Evolutionary conservation across 1,140 invertebrate genomes (phyloP), one percentile per base, ranked within the genome.

Genomic region (Drosophila nebulosa): DNA sequence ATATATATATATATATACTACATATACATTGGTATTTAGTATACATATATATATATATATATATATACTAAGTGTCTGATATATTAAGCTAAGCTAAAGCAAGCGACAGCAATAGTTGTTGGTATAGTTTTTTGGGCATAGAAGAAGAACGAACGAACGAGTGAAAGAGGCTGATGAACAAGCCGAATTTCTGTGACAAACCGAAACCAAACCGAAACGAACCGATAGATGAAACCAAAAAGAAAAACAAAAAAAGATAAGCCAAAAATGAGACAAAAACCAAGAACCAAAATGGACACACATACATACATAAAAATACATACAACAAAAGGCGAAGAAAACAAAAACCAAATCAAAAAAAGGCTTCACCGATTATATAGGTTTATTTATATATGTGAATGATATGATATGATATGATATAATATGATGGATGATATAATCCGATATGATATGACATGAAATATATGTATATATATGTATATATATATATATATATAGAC

Each of bases 401-500:
- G 39, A 46, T 10, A 46, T 46, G 39, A 42, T 18, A 39, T 39
- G 16, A 7, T 39, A 18, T 42, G 39, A 18, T 21, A 42, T 42
- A 14, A 42, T 18, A 39, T 36, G 35, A 36, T 36, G 2, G 2
- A 14, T 36, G n/a, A 26, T n/a, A n/a, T n/a, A n/a, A n/a, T n/a
- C n/a, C n/a, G n/a, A 36, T 32, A 32, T 32, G 30, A 56, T 35
- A 68, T 64, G 32, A 4, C n/a, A 53, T 59, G 30, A 32, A 60
- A 56, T 22, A 68, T 67, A 64, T 58, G 27, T 51, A 53, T 26
- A 64, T 46, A 18, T 55, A 55, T 26, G 32, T 63, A 46, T 62
- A 53, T 35, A 52, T 32, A 50, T 63, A 46, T 63, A 53, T 36
- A 39, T 61, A 60, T 53, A 42, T 42, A 42, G 39, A 42, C 39